Base-by-base conservation (phyloP, 2,888 invertebrate species). In the Chymomyza caudatula region DNA sequence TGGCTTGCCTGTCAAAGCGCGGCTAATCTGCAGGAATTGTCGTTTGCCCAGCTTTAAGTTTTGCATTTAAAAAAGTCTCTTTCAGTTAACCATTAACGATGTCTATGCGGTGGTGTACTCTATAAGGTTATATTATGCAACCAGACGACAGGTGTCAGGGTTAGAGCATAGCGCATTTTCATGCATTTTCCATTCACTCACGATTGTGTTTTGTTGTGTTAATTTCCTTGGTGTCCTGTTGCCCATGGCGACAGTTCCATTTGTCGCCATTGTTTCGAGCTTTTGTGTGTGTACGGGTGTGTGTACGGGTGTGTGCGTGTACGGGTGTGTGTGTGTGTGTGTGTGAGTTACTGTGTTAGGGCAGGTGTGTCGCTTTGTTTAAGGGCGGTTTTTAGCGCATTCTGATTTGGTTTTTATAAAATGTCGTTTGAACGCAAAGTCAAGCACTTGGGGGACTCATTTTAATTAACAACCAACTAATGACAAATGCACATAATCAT, bases 381-480 rank as follows among this genome's bases (percentile, higher is more conserved):
- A 63, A 25, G 66, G 80, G 78, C 78, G 70, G 67, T 72, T 80
- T 83, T 85, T 80, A 80, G 81, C 76, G 80, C 77, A 67, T 71
- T 71, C 72, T 75, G 75, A 81, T 80, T 85, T 77, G 76, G 77
- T 75, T 73, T 70, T 73, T 72, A 53, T 59, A 53, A 60, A 61
- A 58, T 65, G 13, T 37, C 58, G 47, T 43, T 20, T 29, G n/a
- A 19, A 20, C 44, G 19, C 51, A 51, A 4, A 20, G 63, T 42
- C 71, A 67, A 56, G 69, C 74, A 76, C 71, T 76, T 77, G 74
- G 66, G 75, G 67, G 75, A 67, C 75, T 73, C 84, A 77, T 79
- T 80, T 80, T 80, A 80, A 80, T 80, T 80, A 80, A 80, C 86
- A 80, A 79, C 77, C 73, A 80, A 85, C 86, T 80, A 80, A 80